Evolutionary conservation across 2,113 vertebrate genomes (phyloP).

Genomic region (Notothenia rossii): DNA sequence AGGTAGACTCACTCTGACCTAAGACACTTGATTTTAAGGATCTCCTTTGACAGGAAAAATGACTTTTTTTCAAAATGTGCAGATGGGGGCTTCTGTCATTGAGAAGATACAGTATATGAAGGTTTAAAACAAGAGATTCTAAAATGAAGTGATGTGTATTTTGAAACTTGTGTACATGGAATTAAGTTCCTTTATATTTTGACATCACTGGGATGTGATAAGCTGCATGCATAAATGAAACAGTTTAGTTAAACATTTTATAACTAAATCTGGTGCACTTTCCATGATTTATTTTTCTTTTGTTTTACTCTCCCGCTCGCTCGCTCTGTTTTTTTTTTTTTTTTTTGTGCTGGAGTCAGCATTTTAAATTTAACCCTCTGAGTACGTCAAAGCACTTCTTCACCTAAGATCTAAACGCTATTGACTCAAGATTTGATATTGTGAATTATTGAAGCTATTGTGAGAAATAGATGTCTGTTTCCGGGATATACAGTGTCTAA

Average conservation of each 20-base stretch:
- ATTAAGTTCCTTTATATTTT: conserved; percentile 88
- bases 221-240: conserved; percentile 98
- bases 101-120: conserved; percentile 89
- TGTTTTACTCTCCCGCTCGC: conserved; percentile 36
- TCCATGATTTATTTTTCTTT: conserved; percentile 69
- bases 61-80: conserved; percentile 87
- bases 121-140: conserved; percentile 84
- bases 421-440: conserved; percentile 59
- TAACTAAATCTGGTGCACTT: conserved; percentile 93
- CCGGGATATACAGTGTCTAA: conserved; percentile 34
- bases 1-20: conserved; percentile 84
- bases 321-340: conserved; percentile 38
- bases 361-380: conserved; percentile 97
- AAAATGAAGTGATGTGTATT: conserved; percentile 95
- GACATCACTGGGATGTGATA: conserved; percentile 90
- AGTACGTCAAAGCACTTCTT: conserved; percentile 96
- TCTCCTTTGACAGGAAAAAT: conserved; percentile 63
- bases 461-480: conserved; percentile 53
- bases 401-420: conserved; percentile 86
- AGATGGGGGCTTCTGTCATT: conserved; percentile 91
- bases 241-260: conserved; percentile 94
- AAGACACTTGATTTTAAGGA: conserved; percentile 84
- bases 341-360: conserved; percentile 90
- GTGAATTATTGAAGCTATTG: conserved; percentile 57
- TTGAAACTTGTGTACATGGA: conserved; percentile 95